Evolutionary conservation across 2,888 invertebrate species (phyloP).

Genomic region (Euplexia lucipara): DNA sequence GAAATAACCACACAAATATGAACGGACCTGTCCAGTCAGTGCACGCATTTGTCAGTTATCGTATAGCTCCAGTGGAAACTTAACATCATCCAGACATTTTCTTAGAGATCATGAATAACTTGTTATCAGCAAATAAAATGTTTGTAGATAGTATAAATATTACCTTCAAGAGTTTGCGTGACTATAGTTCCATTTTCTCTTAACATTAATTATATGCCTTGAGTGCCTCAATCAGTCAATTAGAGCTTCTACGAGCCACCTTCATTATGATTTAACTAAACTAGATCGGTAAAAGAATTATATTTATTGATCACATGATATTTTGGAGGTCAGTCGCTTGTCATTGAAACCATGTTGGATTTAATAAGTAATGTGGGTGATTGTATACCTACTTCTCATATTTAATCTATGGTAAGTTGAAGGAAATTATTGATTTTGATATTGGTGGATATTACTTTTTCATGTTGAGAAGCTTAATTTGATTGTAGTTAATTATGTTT

Average conservation of each 20-base stretch:
- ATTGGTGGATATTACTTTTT: too few species aligned
- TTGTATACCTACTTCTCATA: neutral
- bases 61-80: neutral
- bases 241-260: neutral
- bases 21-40: too few species aligned
- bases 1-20: too few species aligned
- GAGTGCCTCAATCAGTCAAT: neutral
- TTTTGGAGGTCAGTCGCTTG: slow-evolving; percentile 27
- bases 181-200: neutral
- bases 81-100: neutral
- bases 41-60: too few species aligned
- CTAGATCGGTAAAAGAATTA: neutral
- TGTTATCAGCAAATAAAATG: neutral
- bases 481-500: too few species aligned
- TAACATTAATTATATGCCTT: neutral
- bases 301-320: slow-evolving; percentile 19
- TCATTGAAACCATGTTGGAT: slow-evolving; percentile 8
- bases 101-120: neutral
- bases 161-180: neutral
- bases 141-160: neutral
- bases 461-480: too few species aligned
- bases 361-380: slow-evolving; percentile 23
- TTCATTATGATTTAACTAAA: slow-evolving; percentile 2
- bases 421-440: slow-evolving; percentile 8
- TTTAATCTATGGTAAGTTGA: neutral